phyloP scores from a whole-genome alignment of 2,113 vertebrate species.

The Charadrius vociferus region DNA sequence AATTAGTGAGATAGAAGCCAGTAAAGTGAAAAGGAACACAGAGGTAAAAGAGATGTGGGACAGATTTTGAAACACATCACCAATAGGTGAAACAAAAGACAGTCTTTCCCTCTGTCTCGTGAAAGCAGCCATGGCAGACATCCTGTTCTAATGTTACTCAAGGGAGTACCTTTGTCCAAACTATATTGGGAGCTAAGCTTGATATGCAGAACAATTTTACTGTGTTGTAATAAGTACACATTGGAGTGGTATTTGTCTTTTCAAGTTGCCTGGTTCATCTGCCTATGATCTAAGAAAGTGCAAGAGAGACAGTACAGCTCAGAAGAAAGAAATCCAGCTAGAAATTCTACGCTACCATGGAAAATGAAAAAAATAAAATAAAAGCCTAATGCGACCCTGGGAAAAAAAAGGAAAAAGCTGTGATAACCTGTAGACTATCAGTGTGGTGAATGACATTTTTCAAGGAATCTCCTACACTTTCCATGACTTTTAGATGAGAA shows the following conservation, averaged over 20 bases:
- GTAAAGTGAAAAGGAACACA: not conserved
- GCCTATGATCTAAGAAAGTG: not conserved
- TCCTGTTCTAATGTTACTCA: not conserved
- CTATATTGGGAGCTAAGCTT: not conserved
- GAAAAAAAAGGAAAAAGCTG: not conserved
- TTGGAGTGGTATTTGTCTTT: not conserved
- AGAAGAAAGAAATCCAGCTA: not conserved
- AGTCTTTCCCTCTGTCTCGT: not conserved
- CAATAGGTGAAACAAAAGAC: not conserved
- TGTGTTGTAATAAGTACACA: not conserved
- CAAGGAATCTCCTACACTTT: not conserved
- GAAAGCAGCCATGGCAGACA: not conserved
- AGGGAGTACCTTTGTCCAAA: not conserved
- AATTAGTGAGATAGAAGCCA: not conserved
- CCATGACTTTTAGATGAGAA: not conserved
- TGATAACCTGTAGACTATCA: not conserved
- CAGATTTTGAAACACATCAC: not conserved
- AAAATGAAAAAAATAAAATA: not conserved
- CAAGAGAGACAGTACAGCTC: not conserved
- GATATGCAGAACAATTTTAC: not conserved
- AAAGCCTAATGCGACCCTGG: not conserved
- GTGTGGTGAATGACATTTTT: not conserved
- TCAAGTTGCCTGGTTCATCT: not conserved
- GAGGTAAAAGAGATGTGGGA: not conserved
- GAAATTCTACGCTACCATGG: not conserved